phyloP scores from a whole-genome alignment of 2,888 invertebrate species.

The Trachelus iudaicus region DNA sequence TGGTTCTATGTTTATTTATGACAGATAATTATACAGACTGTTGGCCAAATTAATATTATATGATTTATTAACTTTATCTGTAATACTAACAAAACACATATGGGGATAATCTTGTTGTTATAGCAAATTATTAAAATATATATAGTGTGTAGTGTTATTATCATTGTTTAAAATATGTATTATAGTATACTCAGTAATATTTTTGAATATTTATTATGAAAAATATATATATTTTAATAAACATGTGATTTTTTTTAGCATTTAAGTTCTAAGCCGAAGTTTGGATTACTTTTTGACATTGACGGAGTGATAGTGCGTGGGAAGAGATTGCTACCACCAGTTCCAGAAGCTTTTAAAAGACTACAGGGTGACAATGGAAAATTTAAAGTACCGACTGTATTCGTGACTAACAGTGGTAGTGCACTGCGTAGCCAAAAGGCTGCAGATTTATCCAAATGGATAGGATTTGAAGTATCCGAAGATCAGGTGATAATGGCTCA shows the following conservation, averaged over 20 bases:
- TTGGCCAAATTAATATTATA: neutral
- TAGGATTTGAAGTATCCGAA: constrained; percentile 68
- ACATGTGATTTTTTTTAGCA: constrained; percentile 37
- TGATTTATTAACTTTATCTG: neutral
- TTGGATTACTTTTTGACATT: constrained; percentile 76
- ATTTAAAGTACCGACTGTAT: constrained; percentile 72
- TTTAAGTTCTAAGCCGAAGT: constrained; percentile 60
- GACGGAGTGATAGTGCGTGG: constrained; percentile 76
- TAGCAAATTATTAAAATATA: neutral
- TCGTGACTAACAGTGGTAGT: constrained; percentile 77
- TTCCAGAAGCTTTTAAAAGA: constrained; percentile 70
- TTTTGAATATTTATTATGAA: neutral
- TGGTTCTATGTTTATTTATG: neutral
- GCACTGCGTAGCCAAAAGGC: constrained; percentile 71
- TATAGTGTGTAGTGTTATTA: neutral
- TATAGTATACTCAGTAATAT: neutral
- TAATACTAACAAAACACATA: neutral
- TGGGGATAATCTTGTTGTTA: neutral
- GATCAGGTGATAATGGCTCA: constrained; percentile 76
- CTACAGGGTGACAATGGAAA: constrained; percentile 68
- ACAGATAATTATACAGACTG: neutral
- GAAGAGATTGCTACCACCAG: constrained; percentile 70
- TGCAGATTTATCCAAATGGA: constrained; percentile 70
- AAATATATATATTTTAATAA: neutral
- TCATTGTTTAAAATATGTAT: neutral